phyloP scores from a whole-genome alignment of 2,113 vertebrate species.

The Sceloporus tristichus region DNA sequence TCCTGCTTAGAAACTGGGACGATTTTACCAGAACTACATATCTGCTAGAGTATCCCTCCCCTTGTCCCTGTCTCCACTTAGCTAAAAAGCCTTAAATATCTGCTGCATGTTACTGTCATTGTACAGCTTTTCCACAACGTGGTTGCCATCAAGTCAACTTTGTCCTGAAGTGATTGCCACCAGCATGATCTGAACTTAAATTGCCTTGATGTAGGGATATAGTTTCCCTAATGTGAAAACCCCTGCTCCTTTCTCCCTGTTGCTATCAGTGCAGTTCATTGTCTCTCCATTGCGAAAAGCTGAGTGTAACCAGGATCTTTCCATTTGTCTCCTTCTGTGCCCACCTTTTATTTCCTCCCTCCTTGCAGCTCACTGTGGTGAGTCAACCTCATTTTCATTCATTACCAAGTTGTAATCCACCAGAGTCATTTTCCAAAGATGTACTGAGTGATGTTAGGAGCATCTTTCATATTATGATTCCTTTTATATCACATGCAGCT shows the following conservation, averaged over 20 bases:
- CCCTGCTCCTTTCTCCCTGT: not conserved
- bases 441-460: constrained; percentile 61
- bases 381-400: constrained; percentile 4
- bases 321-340: not conserved
- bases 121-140: not conserved
- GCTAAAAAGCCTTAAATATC: not conserved
- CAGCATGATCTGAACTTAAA: not conserved
- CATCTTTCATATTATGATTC: constrained; percentile 62
- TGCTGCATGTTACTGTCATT: not conserved
- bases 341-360: not conserved
- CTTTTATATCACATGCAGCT: constrained; percentile 41
- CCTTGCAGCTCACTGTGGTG: not conserved
- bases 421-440: constrained; percentile 60
- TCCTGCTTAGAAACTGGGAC: not conserved
- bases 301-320: not conserved
- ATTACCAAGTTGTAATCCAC: constrained; percentile 61
- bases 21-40: too few species aligned
- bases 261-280: not conserved
- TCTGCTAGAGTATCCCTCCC: too few species aligned
- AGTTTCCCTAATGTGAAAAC: not conserved
- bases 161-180: not conserved
- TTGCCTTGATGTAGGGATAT: not conserved
- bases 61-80: too few species aligned
- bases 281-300: not conserved
- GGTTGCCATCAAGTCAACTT: not conserved